Conservation (phyloP, 2,113 vertebrate genomes). For the Hydropotes inermis region DNA sequence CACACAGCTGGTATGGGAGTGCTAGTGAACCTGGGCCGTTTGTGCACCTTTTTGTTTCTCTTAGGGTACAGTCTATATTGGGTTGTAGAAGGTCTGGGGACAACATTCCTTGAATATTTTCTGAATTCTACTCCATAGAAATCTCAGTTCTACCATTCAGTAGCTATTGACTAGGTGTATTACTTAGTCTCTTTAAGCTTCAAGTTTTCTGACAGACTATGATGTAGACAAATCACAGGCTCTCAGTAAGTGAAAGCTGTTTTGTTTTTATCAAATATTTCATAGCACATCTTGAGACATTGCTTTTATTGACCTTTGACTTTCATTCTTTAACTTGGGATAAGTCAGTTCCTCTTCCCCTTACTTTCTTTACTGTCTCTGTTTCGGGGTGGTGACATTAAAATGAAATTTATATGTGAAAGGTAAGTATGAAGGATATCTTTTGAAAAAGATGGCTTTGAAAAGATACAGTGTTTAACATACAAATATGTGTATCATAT, state of each 20-base stretch:
- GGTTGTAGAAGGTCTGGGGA: not conserved
- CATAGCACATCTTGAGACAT: not conserved
- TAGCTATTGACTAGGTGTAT: not conserved
- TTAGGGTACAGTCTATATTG: not conserved
- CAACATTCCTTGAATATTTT: not conserved
- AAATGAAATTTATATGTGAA: not conserved
- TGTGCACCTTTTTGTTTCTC: not conserved
- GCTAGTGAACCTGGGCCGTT: not conserved
- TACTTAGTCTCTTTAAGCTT: not conserved
- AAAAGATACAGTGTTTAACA: not conserved
- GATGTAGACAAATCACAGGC: not conserved
- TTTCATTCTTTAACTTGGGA: not conserved
- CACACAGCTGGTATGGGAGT: conserved; percentile 85
- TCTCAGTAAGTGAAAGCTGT: not conserved
- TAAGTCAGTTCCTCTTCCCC: not conserved
- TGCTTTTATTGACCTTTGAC: not conserved
- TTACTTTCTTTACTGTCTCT: not conserved
- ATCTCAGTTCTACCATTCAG: not conserved
- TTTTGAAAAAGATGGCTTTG: not conserved
- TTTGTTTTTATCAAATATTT: not conserved
- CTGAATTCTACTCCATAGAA: not conserved
- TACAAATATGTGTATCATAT: not conserved
- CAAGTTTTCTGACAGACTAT: not conserved
- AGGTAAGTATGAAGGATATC: not conserved
- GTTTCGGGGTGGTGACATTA: not conserved